Evolutionary conservation across 2,113 vertebrate genomes (phyloP).

Genomic region (Pungitius pungitius): DNA sequence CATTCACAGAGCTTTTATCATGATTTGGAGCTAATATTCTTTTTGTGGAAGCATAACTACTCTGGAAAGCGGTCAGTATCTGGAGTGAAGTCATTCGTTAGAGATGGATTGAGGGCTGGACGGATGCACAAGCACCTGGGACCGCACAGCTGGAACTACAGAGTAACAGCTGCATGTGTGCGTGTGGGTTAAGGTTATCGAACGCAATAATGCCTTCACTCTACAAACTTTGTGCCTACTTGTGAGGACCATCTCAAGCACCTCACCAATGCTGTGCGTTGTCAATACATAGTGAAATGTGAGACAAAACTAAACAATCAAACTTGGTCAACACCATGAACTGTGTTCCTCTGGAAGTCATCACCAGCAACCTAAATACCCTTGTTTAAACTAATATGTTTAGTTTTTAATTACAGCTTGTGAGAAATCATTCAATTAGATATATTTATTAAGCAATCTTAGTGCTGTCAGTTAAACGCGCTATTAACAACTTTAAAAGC

Average conservation of each 20-base stretch:
- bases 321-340: neutral
- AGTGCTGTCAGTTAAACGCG: no score
- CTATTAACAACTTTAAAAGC: no score
- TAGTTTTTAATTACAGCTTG: neutral
- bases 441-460: no score
- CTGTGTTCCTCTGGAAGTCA: neutral
- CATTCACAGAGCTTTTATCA: slow-evolving; percentile 43
- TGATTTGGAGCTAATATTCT: slow-evolving; percentile 41
- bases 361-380: neutral
- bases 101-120: slow-evolving; percentile 67
- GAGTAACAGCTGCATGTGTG: slow-evolving; percentile 57
- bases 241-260: neutral
- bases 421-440: no score
- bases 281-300: neutral
- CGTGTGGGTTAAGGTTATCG: slow-evolving; percentile 13
- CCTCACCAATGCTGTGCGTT: no score
- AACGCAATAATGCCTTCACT: slow-evolving; percentile 19
- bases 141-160: slow-evolving; percentile 69
- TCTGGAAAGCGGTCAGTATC: slow-evolving; percentile 68
- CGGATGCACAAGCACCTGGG: slow-evolving; percentile 58
- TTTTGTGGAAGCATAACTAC: slow-evolving; percentile 64
- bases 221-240: neutral
- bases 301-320: neutral
- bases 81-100: slow-evolving; percentile 74
- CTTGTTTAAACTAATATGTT: neutral